A percentile compares a stretch with the other conserved stretches of the same genome.
Evolutionary conservation across 2,113 vertebrate species (phyloP).

Genomic region (Falco punctatus): DNA sequence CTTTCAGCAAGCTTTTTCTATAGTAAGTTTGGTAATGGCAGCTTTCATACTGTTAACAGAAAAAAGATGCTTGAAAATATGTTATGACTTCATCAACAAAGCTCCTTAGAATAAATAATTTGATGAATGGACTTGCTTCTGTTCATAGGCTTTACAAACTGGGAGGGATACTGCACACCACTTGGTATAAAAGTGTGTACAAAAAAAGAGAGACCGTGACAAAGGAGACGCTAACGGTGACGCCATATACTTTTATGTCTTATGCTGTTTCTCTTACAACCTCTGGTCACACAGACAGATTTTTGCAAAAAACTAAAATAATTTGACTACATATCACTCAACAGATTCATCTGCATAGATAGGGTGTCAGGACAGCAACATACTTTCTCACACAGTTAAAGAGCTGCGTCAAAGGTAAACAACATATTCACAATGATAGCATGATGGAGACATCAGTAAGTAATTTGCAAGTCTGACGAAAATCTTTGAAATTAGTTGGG

Average conservation of each 20-base stretch:
- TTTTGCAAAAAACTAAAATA: not conserved
- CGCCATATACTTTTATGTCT: not conserved
- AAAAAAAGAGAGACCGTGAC: not conserved
- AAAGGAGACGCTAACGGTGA: not conserved
- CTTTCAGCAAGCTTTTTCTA: not conserved
- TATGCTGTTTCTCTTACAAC: not conserved
- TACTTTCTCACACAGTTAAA: not conserved
- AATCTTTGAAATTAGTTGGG: not conserved
- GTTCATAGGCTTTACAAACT: not conserved
- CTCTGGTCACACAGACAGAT: not conserved
- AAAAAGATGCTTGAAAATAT: not conserved
- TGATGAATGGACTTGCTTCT: not conserved
- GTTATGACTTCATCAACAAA: not conserved
- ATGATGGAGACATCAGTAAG: not conserved
- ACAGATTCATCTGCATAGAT: not conserved
- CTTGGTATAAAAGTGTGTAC: not conserved
- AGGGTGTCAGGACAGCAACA: not conserved
- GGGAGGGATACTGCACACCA: not conserved
- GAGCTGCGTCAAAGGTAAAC: not conserved
- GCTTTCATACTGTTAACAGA: not conserved
- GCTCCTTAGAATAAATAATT: not conserved
- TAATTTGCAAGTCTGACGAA: not conserved
- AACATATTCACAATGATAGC: not conserved
- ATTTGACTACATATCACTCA: not conserved
- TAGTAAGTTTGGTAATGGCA: not conserved